Evolutionary conservation across 92 coral and sea anemone genomes (phyloP).

Genomic region (Pocillopora grandis): DNA sequence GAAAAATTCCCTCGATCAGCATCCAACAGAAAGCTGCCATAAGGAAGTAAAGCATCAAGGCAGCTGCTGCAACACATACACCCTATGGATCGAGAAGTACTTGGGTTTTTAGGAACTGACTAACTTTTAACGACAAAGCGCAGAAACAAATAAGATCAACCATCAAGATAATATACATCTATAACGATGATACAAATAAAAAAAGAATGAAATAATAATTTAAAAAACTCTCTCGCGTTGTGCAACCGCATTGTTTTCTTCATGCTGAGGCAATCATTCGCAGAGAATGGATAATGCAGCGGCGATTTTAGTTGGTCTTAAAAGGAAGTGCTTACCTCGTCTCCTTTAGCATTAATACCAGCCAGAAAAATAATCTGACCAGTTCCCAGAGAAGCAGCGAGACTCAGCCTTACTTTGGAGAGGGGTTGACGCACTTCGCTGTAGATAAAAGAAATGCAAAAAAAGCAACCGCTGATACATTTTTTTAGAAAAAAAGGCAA

Average conservation of each 20-base stretch:
- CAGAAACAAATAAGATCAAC: no score
- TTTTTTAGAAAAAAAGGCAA: no score
- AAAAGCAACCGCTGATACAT: no score
- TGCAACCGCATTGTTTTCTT: no score
- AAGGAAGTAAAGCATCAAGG: background rate
- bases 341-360: background rate
- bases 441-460: background rate
- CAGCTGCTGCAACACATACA: background rate
- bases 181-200: no score
- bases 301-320: no score
- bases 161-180: no score
- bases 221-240: no score
- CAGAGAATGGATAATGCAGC: background rate
- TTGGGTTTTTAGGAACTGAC: no score
- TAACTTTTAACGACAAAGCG: background rate
- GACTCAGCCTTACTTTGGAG: background rate
- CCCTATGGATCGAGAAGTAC: background rate
- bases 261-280: no score
- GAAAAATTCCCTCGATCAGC: background rate
- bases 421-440: background rate
- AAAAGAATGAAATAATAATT: no score
- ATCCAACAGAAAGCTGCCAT: constrained; percentile 14
- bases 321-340: background rate
- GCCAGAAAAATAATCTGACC: background rate
- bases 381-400: background rate